Conservation (phyloP, 2,797 vertebrate species). For the Scomberomorus guttatus region DNA sequence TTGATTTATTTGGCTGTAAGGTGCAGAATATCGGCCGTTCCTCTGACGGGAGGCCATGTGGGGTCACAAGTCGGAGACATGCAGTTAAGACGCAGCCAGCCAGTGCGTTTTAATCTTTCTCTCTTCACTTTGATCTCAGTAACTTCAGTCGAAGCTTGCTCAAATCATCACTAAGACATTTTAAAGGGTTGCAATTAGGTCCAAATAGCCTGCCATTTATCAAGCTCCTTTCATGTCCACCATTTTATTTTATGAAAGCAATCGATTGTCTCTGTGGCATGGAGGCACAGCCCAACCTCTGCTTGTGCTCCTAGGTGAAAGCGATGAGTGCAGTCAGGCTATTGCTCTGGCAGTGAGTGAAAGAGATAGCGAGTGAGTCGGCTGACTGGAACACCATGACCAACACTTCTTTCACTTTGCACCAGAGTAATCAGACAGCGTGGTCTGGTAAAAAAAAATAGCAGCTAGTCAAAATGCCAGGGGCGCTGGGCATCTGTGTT, state of each 20-base stretch:
- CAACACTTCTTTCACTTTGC: constrained; percentile 69
- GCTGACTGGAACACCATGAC: constrained; percentile 65
- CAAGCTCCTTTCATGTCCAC: constrained; percentile 81
- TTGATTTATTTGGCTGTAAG: constrained; percentile 80
- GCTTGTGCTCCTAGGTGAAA: constrained; percentile 64
- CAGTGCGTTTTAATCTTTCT: constrained; percentile 76
- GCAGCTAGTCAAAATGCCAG: constrained; percentile 70
- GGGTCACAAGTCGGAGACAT: constrained; percentile 77
- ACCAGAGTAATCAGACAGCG: constrained; percentile 71
- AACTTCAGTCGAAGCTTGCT: constrained; percentile 78
- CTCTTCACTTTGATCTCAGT: constrained; percentile 79
- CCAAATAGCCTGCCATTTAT: constrained; percentile 82
- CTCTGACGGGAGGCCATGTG: constrained; percentile 54
- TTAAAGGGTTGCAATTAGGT: constrained; percentile 84
- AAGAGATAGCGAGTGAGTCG: constrained; percentile 66
- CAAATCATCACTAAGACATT: constrained; percentile 81
- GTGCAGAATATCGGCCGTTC: constrained; percentile 59
- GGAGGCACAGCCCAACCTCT: constrained; percentile 62
- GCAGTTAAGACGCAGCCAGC: constrained; percentile 69
- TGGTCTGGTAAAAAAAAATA: constrained; percentile 56
- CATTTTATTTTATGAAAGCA: constrained; percentile 83
- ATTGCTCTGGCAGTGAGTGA: constrained; percentile 54
- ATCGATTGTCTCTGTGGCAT: constrained; percentile 76
- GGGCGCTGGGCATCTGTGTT: constrained; percentile 65
- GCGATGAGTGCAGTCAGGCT: constrained; percentile 60